These are phyloP conservation scores for Bedellia somnulentella DNA, from an alignment of 2,888 invertebrate genomes.

Conservation along the genomic window DNA sequence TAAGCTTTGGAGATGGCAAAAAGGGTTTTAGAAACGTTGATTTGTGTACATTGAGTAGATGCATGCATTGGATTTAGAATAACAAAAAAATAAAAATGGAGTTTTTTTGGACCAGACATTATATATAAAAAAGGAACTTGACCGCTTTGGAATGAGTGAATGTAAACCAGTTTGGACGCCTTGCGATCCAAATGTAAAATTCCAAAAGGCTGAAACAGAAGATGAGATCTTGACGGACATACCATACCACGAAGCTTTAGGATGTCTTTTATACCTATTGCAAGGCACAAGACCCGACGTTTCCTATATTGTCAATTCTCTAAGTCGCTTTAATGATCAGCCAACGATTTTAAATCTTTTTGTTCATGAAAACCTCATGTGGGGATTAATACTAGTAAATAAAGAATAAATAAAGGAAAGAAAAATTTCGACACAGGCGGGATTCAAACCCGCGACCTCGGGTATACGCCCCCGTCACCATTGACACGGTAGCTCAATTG, in stretches of 20 bases:
- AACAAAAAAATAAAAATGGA: not conserved
- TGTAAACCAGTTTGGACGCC: slow-evolving; percentile 12
- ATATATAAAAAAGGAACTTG: slow-evolving; percentile 10
- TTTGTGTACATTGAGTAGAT: no score
- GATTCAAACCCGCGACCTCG: no score
- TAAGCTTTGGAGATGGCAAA: no score
- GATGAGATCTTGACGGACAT: slow-evolving; percentile 1
- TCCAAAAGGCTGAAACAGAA: slow-evolving; percentile 5
- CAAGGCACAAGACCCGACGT: slow-evolving; percentile 8
- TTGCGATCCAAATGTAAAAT: slow-evolving; percentile 7
- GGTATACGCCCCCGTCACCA: no score
- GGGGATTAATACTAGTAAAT: no score
- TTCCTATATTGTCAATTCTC: slow-evolving; percentile 5
- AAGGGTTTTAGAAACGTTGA: no score
- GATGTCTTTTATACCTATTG: slow-evolving; percentile 8
- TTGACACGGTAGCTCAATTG: no score
- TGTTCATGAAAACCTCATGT: no score
- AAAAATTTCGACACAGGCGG: no score
- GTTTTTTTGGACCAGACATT: slow-evolving; percentile 8
- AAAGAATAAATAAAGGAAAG: no score
- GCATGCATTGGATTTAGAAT: slow-evolving; percentile 7
- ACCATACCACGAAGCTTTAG: slow-evolving; percentile 8
- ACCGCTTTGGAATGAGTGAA: slow-evolving; percentile 9
- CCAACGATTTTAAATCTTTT: no score
- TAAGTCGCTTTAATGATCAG: slow-evolving; percentile 7